Evolutionary conservation across 2,797 vertebrate genomes (phyloP), one percentile per base, ranked within the genome.

Genomic region (Aulostomus chinensis): DNA sequence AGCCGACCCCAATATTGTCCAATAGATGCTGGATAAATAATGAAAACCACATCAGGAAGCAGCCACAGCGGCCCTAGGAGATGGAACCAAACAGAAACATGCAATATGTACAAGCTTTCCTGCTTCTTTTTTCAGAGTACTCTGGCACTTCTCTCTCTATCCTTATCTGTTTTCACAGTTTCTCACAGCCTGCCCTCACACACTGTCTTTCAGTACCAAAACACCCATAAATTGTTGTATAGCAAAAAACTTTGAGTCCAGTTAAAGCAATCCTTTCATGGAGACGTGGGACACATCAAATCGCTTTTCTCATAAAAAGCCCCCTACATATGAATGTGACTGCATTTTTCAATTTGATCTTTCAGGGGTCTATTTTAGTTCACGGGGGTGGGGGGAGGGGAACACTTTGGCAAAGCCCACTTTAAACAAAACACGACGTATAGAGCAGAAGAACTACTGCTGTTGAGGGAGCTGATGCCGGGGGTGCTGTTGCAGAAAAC

Each of bases 1-100:
- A 66, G 57, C 66, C 40, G 16, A 60, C 66, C 81, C 71, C 72
- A 71, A 69, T 71, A 70, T 82, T 75, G 78, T 85, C 76, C 79
- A 79, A 79, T 83, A 78, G 78, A 81, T 70, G 74, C 56, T 50
- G 73, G 80, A 84, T 85, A 84, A 86, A 89, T 86, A 85, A 86
- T 88, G 70, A 72, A 89, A 88, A 81, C 54, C 69, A 68, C 85
- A 79, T 86, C 76, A 84, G 85, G 77, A 85, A 85, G 77, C 76
- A 80, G 69, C 73, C 4, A 9, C 24, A 52, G 56, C 48, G 58
- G 79, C 73, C 79, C 62, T 66, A 68, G 66, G 77, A 82, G 78
- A 83, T 64, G 68, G 72, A 79, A 72, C 68, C 68, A 69, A 86
- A 76, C 65, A 69, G 83, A 88, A 86, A 86, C 80, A 85, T 83